These are phyloP conservation scores for Pelodytes ibericus DNA, from an alignment of 2,797 vertebrate genomes.

Conservation along the genomic window DNA sequence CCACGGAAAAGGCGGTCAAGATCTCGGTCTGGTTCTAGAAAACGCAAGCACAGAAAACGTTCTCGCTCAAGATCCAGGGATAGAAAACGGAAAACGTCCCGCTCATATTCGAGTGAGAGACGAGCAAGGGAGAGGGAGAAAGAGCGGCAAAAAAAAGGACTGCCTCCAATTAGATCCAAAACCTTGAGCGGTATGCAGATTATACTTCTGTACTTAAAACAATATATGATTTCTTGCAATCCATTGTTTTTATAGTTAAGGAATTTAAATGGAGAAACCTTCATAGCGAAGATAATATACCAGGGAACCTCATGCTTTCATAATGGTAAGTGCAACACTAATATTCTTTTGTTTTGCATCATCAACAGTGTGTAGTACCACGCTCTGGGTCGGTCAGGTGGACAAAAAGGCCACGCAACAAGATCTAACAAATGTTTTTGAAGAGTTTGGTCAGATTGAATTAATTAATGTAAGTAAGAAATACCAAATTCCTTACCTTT, in stretches of 20 bases:
- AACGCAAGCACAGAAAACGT: slow-evolving; percentile 93
- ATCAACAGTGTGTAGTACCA: slow-evolving; percentile 92
- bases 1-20: slow-evolving; percentile 93
- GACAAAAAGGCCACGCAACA: slow-evolving; percentile 98
- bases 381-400: slow-evolving; percentile 98
- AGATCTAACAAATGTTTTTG: slow-evolving; percentile 96
- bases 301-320: not conserved
- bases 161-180: slow-evolving; percentile 92
- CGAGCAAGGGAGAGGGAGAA: slow-evolving; percentile 92
- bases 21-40: slow-evolving; percentile 93
- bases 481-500: no score
- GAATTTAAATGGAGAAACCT: no score
- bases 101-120: slow-evolving; percentile 95
- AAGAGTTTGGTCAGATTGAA: slow-evolving; percentile 98
- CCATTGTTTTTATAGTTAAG: not conserved
- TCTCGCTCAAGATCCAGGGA: slow-evolving; percentile 93
- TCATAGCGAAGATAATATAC: not conserved
- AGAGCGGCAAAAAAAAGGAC: slow-evolving; percentile 94
- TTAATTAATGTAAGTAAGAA: slow-evolving; percentile 91
- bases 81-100: slow-evolving; percentile 92
- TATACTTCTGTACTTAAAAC: not conserved
- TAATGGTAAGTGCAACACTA: not conserved
- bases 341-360: slow-evolving; percentile 33
- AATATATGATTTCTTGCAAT: not conserved
- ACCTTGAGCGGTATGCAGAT: slow-evolving; percentile 86